These are phyloP conservation scores for Muscicapa striata DNA, from an alignment of 2,797 vertebrate genomes.

Conservation along the genomic window DNA sequence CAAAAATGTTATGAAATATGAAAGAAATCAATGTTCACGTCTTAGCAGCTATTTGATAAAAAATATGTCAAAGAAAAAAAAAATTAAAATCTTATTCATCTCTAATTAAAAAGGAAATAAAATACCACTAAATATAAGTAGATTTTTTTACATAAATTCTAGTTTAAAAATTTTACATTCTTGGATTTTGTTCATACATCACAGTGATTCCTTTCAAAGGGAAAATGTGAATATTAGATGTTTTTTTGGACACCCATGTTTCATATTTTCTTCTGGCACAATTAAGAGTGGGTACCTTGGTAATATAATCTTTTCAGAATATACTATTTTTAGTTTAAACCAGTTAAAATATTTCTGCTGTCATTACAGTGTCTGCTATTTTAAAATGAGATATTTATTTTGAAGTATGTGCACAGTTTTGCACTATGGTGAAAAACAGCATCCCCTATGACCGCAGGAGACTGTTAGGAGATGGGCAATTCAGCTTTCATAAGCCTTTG, in stretches of 20 bases:
- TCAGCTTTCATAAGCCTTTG: background rate
- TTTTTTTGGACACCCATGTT: background rate
- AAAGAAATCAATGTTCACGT: background rate
- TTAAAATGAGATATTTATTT: background rate
- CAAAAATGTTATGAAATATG: background rate
- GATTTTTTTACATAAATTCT: background rate
- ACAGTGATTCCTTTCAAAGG: background rate
- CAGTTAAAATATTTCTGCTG: slow-evolving; percentile 16
- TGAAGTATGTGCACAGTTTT: background rate
- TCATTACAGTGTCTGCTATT: background rate
- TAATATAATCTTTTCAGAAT: background rate
- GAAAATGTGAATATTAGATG: background rate
- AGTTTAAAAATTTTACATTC: background rate
- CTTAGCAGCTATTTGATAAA: background rate
- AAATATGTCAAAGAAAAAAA: background rate
- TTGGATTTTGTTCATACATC: background rate
- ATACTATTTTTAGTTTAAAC: background rate
- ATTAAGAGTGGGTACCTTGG: background rate
- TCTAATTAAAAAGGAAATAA: background rate
- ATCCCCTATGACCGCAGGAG: background rate
- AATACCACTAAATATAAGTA: background rate
- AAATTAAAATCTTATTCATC: background rate
- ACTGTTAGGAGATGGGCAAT: background rate
- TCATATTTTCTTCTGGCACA: background rate
- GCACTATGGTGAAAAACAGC: background rate